A percentile compares a stretch with the other conserved stretches of the same genome.
Evolutionary conservation across 1,140 invertebrate genomes (phyloP).

Genomic region (Pteromalus puparum): DNA sequence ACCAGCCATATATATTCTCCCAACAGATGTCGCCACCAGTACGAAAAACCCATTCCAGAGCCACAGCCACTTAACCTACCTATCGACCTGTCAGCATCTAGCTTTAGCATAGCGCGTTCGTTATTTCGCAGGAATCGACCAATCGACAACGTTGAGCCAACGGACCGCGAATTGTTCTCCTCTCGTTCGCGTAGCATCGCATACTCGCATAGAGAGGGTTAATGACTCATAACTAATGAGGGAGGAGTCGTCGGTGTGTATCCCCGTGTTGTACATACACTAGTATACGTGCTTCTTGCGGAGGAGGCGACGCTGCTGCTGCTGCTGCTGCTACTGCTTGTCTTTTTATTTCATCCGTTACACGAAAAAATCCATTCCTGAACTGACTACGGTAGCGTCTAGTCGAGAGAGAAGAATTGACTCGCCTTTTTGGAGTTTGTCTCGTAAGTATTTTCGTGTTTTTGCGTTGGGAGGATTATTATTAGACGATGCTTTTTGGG

Average conservation of each 20-base stretch:
- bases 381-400: background rate
- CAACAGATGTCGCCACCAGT: too few species aligned
- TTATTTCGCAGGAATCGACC: slow-evolving; percentile 1
- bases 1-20: too few species aligned
- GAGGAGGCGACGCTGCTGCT: slow-evolving; percentile 26
- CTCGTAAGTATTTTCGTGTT: background rate
- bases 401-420: background rate
- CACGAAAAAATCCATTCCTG: background rate
- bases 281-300: background rate
- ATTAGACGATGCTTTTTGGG: too few species aligned
- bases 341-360: slow-evolving; percentile 10
- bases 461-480: too few species aligned
- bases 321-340: too few species aligned
- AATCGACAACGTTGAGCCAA: background rate
- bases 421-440: background rate
- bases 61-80: background rate
- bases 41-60: too few species aligned
- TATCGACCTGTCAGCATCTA: slow-evolving; percentile 10
- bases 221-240: slow-evolving; percentile 49
- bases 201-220: slow-evolving; percentile 36
- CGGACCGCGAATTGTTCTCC: slow-evolving; percentile 10
- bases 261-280: background rate
- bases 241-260: slow-evolving; percentile 37
- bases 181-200: background rate
- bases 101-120: background rate